phyloP scores from a whole-genome alignment of 2,113 vertebrate species.

The Lepidothrix coronata region DNA sequence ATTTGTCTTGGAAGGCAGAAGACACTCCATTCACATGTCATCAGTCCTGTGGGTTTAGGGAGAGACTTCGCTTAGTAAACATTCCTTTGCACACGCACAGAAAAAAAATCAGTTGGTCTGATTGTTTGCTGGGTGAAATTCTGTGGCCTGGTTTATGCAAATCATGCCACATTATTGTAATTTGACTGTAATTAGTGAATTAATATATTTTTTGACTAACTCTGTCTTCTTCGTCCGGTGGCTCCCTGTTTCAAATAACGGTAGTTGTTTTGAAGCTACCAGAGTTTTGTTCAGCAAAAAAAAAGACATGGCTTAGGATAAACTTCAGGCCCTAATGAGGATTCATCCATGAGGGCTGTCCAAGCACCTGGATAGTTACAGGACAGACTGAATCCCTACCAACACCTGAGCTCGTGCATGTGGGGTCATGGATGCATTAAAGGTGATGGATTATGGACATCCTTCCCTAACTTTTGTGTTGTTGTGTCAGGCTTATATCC shows the following conservation, averaged over 20 bases:
- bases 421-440: background rate
- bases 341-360: background rate
- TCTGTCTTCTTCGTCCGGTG: background rate
- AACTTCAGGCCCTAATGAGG: background rate
- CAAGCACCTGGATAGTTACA: background rate
- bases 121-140: background rate
- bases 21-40: too few relatives aligned
- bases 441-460: background rate
- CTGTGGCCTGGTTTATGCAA: background rate
- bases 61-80: background rate
- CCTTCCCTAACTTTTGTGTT: background rate
- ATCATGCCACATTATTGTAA: background rate
- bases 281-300: background rate
- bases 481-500: background rate
- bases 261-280: background rate
- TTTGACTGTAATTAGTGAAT: background rate
- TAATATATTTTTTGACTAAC: background rate
- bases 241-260: background rate
- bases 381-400: background rate
- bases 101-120: background rate
- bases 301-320: background rate
- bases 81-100: rapidly evolving
- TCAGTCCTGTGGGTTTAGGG: background rate
- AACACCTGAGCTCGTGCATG: rapidly evolving
- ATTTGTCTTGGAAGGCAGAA: background rate